phyloP scores from a whole-genome alignment of 2,888 invertebrate genomes.

The Buathra laborator region DNA sequence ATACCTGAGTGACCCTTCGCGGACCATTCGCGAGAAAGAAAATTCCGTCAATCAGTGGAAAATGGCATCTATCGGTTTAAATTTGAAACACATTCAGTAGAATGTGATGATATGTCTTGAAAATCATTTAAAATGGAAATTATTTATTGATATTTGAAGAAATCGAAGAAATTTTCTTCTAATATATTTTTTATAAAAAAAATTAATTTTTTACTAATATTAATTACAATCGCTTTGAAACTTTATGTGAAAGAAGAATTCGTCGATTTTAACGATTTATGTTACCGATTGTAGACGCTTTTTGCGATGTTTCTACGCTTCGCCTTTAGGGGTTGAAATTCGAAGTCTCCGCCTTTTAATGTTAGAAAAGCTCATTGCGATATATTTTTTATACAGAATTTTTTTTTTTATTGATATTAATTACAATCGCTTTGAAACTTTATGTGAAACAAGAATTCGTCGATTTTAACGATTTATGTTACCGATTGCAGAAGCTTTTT shows the following conservation, averaged over 20 bases:
- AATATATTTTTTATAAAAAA: neutral
- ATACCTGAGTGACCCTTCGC: slow-evolving; percentile 9
- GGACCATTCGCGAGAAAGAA: slow-evolving; percentile 14
- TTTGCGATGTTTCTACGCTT: neutral
- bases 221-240: neutral
- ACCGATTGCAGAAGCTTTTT: neutral
- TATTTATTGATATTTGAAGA: no score
- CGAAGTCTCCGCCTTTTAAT: slow-evolving; percentile 5
- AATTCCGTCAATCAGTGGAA: neutral
- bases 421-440: neutral
- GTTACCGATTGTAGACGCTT: neutral
- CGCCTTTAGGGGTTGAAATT: neutral
- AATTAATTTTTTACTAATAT: neutral
- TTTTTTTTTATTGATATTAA: neutral
- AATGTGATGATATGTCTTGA: neutral
- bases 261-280: neutral
- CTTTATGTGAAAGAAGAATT: neutral
- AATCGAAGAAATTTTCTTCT: neutral
- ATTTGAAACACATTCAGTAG: neutral
- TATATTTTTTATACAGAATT: no score
- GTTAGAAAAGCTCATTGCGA: neutral
- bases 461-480: neutral
- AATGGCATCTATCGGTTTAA: slow-evolving; percentile 12
- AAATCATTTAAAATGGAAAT: no score
- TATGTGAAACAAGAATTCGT: neutral